phyloP scores from a whole-genome alignment of 2,113 vertebrate genomes.

The Tenrec ecaudatus region DNA sequence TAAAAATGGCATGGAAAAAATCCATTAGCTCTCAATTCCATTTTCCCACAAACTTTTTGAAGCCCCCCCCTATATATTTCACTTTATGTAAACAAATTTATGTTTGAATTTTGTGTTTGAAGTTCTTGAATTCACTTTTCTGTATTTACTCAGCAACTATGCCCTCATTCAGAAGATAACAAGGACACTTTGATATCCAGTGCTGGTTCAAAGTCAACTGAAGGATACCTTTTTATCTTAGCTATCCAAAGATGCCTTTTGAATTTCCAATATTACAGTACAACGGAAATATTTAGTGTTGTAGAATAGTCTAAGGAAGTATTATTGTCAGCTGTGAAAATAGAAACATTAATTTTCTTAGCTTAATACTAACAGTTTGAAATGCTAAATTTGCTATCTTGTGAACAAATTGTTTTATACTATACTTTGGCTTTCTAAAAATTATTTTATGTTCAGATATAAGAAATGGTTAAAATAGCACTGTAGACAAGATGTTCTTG shows the following conservation, averaged over 20 bases:
- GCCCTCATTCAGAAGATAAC: slow-evolving; percentile 56
- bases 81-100: slow-evolving; percentile 54
- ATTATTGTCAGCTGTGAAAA: slow-evolving; percentile 56
- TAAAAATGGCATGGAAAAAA: too few species aligned
- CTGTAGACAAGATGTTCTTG: slow-evolving; percentile 70
- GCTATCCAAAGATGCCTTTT: slow-evolving; percentile 71
- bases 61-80: too few species aligned
- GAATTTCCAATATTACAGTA: slow-evolving; percentile 62
- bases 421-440: slow-evolving; percentile 83
- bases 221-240: slow-evolving; percentile 47
- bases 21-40: too few species aligned
- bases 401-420: slow-evolving; percentile 79
- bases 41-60: too few species aligned
- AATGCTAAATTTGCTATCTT: slow-evolving; percentile 74
- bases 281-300: slow-evolving; percentile 46
- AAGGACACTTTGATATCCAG: slow-evolving; percentile 53
- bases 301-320: slow-evolving; percentile 24
- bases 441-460: slow-evolving; percentile 77
- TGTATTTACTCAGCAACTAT: slow-evolving; percentile 58
- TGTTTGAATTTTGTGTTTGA: slow-evolving; percentile 62
- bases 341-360: slow-evolving; percentile 48
- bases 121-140: slow-evolving; percentile 52
- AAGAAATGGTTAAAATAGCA: slow-evolving; percentile 73
- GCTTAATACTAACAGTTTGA: slow-evolving; percentile 64
- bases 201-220: slow-evolving; percentile 43